Conservation (phyloP, 1,140 invertebrate species). For the Eupeodes corollae region DNA sequence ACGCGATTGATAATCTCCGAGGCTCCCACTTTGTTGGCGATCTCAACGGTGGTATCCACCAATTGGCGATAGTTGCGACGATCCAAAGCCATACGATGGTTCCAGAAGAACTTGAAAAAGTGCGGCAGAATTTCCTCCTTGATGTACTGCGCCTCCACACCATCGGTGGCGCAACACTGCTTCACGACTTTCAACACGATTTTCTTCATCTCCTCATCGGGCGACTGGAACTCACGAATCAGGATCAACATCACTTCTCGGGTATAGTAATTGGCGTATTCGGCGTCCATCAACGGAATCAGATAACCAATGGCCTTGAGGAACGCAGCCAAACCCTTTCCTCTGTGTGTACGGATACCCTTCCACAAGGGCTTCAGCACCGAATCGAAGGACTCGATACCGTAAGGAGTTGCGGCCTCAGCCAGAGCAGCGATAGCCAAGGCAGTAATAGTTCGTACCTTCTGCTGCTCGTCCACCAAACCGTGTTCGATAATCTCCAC, state of each 20-base stretch:
- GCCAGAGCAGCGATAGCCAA: slow-evolving; percentile 94
- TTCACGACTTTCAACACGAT: slow-evolving; percentile 99
- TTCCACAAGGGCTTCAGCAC: slow-evolving; percentile 99
- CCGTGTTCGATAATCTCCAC: slow-evolving; percentile 99
- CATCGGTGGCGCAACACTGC: slow-evolving; percentile 99
- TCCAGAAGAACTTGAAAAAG: slow-evolving; percentile 99
- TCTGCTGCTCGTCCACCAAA: slow-evolving; percentile 76
- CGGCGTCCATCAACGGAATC: slow-evolving; percentile 98
- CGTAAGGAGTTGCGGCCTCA: slow-evolving; percentile 97
- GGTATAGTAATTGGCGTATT: slow-evolving; percentile 99
- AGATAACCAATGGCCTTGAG: slow-evolving; percentile 98
- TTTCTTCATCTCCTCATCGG: slow-evolving; percentile 99
- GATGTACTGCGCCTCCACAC: slow-evolving; percentile 98
- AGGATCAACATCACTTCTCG: slow-evolving; percentile 99
- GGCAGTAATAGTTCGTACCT: slow-evolving; percentile 94
- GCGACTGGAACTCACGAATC: slow-evolving; percentile 98
- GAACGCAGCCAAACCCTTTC: slow-evolving; percentile 97
- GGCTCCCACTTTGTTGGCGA: slow-evolving; percentile 97
- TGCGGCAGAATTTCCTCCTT: slow-evolving; percentile 98
- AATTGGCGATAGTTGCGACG: slow-evolving; percentile 94
- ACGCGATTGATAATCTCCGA: slow-evolving; percentile 98
- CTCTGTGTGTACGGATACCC: slow-evolving; percentile 94
- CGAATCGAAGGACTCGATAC: slow-evolving; percentile 99
- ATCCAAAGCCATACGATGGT: slow-evolving; percentile 98
- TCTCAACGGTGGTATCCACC: slow-evolving; percentile 99